These are phyloP conservation scores for Tanypteryx hageni DNA, from an alignment of 2,888 invertebrate species.

Conservation along the genomic window DNA sequence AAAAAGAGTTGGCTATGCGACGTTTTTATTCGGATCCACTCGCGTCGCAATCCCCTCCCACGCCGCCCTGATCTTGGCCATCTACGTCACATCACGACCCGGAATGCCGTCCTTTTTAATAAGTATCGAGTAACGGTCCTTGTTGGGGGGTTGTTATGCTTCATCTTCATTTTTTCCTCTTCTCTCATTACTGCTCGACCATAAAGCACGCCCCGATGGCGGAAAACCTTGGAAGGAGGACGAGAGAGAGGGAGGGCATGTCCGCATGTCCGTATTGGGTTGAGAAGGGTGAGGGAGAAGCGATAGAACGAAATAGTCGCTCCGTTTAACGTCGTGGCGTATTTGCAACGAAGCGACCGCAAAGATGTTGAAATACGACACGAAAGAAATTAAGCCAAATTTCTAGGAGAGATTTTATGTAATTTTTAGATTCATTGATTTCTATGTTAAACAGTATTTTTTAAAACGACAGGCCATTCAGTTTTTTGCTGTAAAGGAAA, in stretches of 20 bases:
- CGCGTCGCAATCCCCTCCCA: conserved; percentile 4
- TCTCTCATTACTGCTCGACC: background rate
- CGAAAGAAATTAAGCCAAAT: background rate
- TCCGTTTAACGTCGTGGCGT: background rate
- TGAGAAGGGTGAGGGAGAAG: background rate
- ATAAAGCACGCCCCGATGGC: background rate
- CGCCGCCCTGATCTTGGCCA: background rate
- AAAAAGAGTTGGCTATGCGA: background rate
- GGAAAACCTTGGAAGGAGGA: background rate
- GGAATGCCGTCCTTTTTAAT: conserved; percentile 60
- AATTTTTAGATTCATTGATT: too few relatives aligned
- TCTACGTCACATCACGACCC: background rate
- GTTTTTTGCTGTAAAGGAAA: too few relatives aligned
- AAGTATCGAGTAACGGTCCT: conserved; percentile 62
- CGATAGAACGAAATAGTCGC: background rate
- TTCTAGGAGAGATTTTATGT: too few relatives aligned
- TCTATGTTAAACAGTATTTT: too few relatives aligned
- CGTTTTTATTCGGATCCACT: conserved; percentile 24
- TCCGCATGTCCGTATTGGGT: background rate
- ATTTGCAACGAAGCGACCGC: background rate
- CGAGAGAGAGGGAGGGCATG: background rate
- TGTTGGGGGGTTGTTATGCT: conserved; percentile 22
- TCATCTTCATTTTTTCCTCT: conserved; percentile 4
- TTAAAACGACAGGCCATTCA: too few relatives aligned
- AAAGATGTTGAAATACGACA: background rate